Evolutionary conservation across 2,888 invertebrate genomes (phyloP).

Genomic region (Machimus rusticus): DNA sequence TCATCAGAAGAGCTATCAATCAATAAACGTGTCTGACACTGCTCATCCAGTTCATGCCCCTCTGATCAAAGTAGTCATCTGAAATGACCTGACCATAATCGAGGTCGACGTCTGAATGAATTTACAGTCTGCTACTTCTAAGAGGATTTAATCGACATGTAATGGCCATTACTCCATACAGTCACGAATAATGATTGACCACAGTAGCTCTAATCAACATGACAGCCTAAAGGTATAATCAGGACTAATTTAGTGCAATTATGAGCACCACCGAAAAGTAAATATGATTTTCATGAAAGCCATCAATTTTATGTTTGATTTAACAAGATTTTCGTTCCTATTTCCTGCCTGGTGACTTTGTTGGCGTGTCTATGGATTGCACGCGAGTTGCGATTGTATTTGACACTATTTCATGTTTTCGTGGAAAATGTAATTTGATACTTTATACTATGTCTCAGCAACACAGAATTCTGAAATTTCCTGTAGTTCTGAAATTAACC

Average conservation of each 20-base stretch:
- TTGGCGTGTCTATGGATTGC: not conserved
- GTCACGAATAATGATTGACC: conserved; percentile 28
- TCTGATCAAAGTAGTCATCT: conserved; percentile 49
- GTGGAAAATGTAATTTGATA: not conserved
- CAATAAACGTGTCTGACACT: conserved; percentile 28
- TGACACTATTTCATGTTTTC: not conserved
- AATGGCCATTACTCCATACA: conserved; percentile 18
- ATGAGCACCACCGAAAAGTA: conserved; percentile 42
- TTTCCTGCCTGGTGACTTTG: not conserved
- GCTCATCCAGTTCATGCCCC: conserved; percentile 46
- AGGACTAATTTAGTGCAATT: conserved; percentile 44
- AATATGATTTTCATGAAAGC: conserved; percentile 37
- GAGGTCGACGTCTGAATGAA: conserved; percentile 24
- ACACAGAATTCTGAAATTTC: not conserved
- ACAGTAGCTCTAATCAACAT: conserved; percentile 25
- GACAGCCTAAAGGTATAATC: conserved; percentile 41
- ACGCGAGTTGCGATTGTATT: not conserved
- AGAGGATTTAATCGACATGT: conserved; percentile 17
- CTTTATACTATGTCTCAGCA: not conserved
- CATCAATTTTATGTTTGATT: conserved; percentile 41
- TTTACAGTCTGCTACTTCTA: conserved; percentile 32
- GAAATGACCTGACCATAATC: conserved; percentile 10
- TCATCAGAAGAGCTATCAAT: conserved; percentile 4
- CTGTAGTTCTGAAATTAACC: not conserved
- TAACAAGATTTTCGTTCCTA: not conserved